Evolutionary conservation across 2,888 invertebrate genomes (phyloP).

Genomic region (Fragum whitleyi): DNA sequence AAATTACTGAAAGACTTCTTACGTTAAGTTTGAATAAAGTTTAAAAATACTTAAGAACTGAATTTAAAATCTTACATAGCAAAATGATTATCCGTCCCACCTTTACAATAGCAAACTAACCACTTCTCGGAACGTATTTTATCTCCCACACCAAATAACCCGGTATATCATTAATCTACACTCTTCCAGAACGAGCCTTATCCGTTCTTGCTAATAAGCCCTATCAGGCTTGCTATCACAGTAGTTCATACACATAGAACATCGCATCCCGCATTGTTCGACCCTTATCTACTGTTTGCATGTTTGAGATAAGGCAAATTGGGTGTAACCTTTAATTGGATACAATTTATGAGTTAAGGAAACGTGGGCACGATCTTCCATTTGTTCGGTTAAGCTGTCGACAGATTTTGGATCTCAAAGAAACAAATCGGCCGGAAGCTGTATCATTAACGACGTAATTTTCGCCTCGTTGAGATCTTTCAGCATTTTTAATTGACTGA

Average conservation of each 20-base stretch:
- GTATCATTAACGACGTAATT: slow-evolving; percentile 14
- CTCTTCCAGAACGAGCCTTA: slow-evolving; percentile 28
- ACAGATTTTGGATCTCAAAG: slow-evolving; percentile 13
- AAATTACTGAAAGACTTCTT: too few relatives aligned
- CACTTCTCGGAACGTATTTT: slow-evolving; percentile 6
- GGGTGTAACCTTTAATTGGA: slow-evolving; percentile 59
- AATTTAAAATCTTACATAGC: background rate
- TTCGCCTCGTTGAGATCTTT: background rate
- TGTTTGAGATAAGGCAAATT: slow-evolving; percentile 59
- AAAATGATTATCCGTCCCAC: background rate
- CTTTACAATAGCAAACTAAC: slow-evolving; percentile 6
- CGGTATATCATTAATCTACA: slow-evolving; percentile 26
- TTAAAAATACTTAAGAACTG: too few relatives aligned
- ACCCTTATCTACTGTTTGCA: slow-evolving; percentile 53
- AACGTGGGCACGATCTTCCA: slow-evolving; percentile 19
- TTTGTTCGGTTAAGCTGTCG: slow-evolving; percentile 19
- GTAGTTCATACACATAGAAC: slow-evolving; percentile 42
- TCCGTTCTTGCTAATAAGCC: slow-evolving; percentile 56
- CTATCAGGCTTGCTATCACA: slow-evolving; percentile 58
- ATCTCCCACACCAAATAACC: slow-evolving; percentile 26
- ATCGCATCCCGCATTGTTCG: slow-evolving; percentile 48
- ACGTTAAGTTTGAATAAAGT: too few relatives aligned
- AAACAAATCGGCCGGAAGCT: slow-evolving; percentile 12
- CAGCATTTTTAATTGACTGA: slow-evolving; percentile 2
- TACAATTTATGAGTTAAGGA: slow-evolving; percentile 30